phyloP scores from a whole-genome alignment of 2,797 vertebrate genomes.

The Notolepis coatsorum region DNA sequence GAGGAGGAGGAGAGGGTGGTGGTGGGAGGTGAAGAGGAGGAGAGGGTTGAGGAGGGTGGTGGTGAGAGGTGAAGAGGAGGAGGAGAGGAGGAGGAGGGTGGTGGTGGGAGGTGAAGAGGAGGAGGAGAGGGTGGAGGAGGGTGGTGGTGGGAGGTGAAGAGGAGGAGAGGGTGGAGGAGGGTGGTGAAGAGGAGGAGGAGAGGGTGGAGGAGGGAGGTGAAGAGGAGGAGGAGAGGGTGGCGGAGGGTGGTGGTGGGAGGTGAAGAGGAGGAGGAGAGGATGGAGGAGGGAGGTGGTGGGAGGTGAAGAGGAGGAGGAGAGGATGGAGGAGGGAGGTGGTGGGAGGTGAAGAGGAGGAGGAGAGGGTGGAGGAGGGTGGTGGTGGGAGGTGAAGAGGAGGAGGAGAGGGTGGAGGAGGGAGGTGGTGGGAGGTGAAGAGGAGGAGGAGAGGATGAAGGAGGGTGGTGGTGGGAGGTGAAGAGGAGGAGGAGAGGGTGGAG shows the following conservation, averaged over 20 bases:
- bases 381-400: too few relatives aligned
- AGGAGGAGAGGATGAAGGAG: neutral
- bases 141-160: constrained; percentile 55
- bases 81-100: neutral
- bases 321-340: neutral
- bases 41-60: neutral
- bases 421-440: neutral
- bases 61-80: too few relatives aligned
- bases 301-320: too few relatives aligned
- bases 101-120: neutral
- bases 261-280: neutral
- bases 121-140: neutral
- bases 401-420: neutral
- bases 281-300: neutral
- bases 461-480: constrained; percentile 48
- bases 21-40: neutral
- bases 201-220: neutral
- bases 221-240: neutral
- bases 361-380: neutral
- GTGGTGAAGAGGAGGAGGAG: neutral
- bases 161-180: neutral
- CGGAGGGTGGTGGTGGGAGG: neutral
- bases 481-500: neutral
- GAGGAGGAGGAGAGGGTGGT: neutral
- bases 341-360: neutral